Conservation (phyloP, 1,140 invertebrate species). For the Drosophila ficusphila region DNA sequence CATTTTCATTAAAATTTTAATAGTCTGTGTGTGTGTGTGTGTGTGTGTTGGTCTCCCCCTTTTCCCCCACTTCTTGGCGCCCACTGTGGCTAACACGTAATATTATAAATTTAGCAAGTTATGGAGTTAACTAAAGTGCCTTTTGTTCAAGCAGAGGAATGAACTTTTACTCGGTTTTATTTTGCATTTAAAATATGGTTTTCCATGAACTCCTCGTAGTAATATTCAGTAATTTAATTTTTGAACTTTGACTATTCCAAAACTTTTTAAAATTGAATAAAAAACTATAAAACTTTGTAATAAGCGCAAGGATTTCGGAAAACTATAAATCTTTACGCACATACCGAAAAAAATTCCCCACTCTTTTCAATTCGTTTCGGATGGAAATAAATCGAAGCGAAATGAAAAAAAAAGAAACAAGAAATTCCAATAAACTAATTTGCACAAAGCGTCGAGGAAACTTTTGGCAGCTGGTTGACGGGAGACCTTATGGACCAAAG, state of each 20-base stretch:
- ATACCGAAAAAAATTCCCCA: neutral
- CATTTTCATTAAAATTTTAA: slow-evolving; percentile 81
- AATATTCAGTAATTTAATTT: no score
- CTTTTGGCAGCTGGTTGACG: slow-evolving; percentile 51
- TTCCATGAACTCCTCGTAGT: no score
- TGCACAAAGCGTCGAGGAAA: slow-evolving; percentile 62
- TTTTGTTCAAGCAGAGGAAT: neutral
- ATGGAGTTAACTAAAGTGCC: slow-evolving; percentile 20
- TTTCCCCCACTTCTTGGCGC: neutral
- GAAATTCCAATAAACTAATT: slow-evolving; percentile 84
- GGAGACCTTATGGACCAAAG: slow-evolving; percentile 22
- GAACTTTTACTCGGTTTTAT: no score
- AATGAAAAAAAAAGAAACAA: slow-evolving; percentile 69
- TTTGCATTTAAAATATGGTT: no score
- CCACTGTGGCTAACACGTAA: slow-evolving; percentile 43
- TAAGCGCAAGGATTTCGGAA: neutral
- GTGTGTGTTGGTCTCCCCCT: no score
- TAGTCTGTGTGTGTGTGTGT: slow-evolving; percentile 42
- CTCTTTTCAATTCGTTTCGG: slow-evolving; percentile 4
- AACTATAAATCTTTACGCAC: slow-evolving; percentile 28
- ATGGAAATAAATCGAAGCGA: slow-evolving; percentile 25
- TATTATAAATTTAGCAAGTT: slow-evolving; percentile 70
- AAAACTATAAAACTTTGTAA: neutral
- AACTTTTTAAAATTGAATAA: no score
- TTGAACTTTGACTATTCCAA: no score